Percentiles rank a stretch among this genome's conserved stretches.
Evolutionary conservation across 2,113 vertebrate species (phyloP).

Genomic region (Genyomyrus donnyi): DNA sequence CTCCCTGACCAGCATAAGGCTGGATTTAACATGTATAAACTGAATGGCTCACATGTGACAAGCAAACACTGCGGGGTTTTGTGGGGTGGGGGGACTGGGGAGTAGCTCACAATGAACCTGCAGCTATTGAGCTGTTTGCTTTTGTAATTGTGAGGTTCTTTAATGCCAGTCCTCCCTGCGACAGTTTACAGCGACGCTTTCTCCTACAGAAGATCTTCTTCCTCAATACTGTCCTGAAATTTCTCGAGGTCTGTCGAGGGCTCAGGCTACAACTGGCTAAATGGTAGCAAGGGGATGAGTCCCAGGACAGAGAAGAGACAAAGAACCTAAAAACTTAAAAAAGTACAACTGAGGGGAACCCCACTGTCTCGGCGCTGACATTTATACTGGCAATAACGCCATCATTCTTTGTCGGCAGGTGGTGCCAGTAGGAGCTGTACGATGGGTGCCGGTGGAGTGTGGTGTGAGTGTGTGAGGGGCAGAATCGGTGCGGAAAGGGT

Average conservation of each 20-base stretch:
- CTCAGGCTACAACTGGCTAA: not conserved
- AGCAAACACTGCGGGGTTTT: not conserved
- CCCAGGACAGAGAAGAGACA: conserved; percentile 31
- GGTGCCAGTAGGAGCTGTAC: conserved; percentile 44
- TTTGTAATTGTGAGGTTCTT: not conserved
- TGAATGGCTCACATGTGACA: conserved; percentile 5
- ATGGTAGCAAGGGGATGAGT: not conserved
- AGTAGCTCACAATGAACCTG: not conserved
- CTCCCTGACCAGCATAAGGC: not conserved
- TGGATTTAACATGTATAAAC: not conserved
- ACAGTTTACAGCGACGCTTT: not conserved
- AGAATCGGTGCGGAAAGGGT: conserved; percentile 56
- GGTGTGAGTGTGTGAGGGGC: conserved; percentile 59
- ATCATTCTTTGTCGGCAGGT: conserved; percentile 51
- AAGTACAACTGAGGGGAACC: conserved; percentile 37
- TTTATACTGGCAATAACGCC: conserved; percentile 38
- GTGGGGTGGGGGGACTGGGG: not conserved
- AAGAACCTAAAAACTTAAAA: conserved; percentile 35
- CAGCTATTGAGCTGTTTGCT: not conserved
- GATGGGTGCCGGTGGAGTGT: conserved; percentile 25
- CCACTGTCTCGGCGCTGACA: conserved; percentile 34
- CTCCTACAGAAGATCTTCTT: not conserved
- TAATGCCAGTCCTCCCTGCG: not conserved
- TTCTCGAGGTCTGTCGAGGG: not conserved
- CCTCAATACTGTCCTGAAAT: not conserved